phyloP scores from a whole-genome alignment of 2,888 invertebrate genomes.

The Halictus quadricinctus region DNA sequence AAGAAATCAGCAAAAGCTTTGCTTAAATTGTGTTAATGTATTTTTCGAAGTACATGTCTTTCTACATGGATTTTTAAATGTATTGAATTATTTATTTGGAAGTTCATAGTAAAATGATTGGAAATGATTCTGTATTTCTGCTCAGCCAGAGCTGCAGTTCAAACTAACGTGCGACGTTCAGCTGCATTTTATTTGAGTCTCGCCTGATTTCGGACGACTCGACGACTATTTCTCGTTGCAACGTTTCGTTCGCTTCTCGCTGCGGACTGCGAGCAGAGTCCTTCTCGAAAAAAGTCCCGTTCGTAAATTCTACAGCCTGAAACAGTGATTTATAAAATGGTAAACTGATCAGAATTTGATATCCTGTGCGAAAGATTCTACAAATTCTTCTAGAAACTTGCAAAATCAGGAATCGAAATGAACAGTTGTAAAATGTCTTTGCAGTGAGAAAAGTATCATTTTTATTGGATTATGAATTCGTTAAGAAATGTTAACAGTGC shows the following conservation, averaged over 20 bases:
- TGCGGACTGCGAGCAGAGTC: neutral
- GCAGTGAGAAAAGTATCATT: neutral
- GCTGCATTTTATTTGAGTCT: constrained; percentile 16
- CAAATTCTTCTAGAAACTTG: neutral
- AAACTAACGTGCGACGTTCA: neutral
- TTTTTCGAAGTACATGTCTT: too few species aligned
- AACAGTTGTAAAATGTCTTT: neutral
- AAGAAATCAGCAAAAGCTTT: too few species aligned
- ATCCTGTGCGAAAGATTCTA: too few species aligned
- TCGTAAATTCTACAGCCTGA: neutral
- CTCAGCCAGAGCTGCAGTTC: neutral
- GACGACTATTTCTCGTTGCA: neutral
- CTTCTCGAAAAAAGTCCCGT: neutral
- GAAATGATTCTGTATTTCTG: neutral
- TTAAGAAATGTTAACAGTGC: neutral
- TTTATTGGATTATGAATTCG: neutral
- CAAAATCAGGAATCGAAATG: neutral
- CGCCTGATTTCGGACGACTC: neutral
- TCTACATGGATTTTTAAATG: neutral
- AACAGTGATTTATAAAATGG: neutral
- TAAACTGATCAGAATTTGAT: too few species aligned
- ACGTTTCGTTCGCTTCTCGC: neutral
- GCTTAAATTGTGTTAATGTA: neutral
- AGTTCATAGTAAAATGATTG: neutral
- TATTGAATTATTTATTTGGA: neutral